A percentile compares a stretch with the other conserved stretches of the same genome.
Conservation (phyloP, 2,797 vertebrate genomes). For the Prionace glauca region DNA sequence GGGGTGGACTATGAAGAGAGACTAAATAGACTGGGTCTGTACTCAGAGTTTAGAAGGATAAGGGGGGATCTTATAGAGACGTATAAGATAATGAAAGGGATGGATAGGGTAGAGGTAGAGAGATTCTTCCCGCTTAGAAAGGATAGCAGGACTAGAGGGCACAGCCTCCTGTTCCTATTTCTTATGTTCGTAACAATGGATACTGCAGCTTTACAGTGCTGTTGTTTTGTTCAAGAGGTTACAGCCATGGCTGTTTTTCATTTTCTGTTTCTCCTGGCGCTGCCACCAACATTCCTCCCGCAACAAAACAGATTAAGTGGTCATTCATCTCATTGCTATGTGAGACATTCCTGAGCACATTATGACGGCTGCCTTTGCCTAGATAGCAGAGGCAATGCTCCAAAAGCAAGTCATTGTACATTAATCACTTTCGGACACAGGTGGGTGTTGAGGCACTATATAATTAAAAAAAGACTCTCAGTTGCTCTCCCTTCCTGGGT, state of each 20-base stretch:
- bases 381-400: neutral
- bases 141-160: too few relatives aligned
- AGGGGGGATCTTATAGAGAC: too few relatives aligned
- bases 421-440: neutral
- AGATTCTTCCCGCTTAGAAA: too few relatives aligned
- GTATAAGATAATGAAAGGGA: too few relatives aligned
- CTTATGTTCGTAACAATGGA: neutral
- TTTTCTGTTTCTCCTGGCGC: neutral
- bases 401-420: neutral
- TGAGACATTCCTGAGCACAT: neutral
- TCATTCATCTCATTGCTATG: neutral
- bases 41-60: too few relatives aligned
- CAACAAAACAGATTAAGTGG: neutral
- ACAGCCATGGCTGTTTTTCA: neutral
- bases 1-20: too few relatives aligned
- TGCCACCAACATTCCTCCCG: neutral
- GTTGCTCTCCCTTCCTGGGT: neutral
- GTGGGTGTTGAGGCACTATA: neutral
- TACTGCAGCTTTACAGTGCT: neutral
- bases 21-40: too few relatives aligned
- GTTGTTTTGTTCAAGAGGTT: neutral
- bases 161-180: too few relatives aligned
- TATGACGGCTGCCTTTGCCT: neutral
- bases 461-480: neutral
- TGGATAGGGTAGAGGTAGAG: too few relatives aligned